phyloP scores from a whole-genome alignment of 2,888 invertebrate genomes.

The Oegoconia quadripuncta region DNA sequence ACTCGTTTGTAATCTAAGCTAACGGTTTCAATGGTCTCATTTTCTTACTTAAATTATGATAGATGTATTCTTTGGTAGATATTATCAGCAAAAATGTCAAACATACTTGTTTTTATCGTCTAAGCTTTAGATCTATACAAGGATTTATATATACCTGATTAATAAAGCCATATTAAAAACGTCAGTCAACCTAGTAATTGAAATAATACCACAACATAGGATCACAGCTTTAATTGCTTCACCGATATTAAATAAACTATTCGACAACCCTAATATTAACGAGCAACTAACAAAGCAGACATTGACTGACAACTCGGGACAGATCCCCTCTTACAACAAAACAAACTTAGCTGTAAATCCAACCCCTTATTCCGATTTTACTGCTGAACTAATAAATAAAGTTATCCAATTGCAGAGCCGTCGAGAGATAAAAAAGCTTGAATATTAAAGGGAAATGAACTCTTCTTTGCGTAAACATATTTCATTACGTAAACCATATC shows the following conservation, averaged over 20 bases:
- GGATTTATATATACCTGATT: too few relatives aligned
- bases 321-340: constrained; percentile 53
- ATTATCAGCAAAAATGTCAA: too few relatives aligned
- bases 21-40: too few relatives aligned
- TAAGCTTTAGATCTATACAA: too few relatives aligned
- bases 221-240: background rate
- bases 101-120: too few relatives aligned
- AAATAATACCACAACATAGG: background rate
- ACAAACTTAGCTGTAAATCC: constrained; percentile 65
- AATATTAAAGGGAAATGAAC: constrained; percentile 2
- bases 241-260: constrained; percentile 25
- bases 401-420: constrained; percentile 57
- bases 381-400: constrained; percentile 71
- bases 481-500: too few relatives aligned
- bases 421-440: constrained; percentile 31
- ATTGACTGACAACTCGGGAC: constrained; percentile 51
- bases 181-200: too few relatives aligned
- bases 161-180: too few relatives aligned
- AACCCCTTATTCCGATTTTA: constrained; percentile 61
- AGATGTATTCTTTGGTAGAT: too few relatives aligned
- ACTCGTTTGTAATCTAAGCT: too few relatives aligned
- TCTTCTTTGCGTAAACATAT: too few relatives aligned
- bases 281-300: constrained; percentile 46
- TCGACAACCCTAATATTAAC: constrained; percentile 40
- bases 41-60: too few relatives aligned